A percentile compares a stretch with the other conserved stretches of the same genome.
These are phyloP conservation scores for Philaethria dido DNA, from an alignment of 2,888 invertebrate genomes.

Conservation along the genomic window DNA sequence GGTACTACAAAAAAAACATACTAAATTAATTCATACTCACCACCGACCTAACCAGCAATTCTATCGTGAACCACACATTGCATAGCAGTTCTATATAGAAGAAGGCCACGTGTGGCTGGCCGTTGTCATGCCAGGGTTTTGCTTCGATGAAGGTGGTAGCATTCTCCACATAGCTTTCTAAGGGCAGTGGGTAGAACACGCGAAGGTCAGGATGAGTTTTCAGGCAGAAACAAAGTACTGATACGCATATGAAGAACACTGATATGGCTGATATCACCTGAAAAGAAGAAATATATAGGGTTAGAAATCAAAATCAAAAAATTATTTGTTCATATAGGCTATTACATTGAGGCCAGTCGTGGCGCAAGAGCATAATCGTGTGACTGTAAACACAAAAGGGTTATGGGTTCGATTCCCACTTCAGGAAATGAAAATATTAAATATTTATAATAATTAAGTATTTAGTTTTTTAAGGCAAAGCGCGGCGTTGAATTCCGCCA, in stretches of 20 bases:
- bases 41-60: slow-evolving; percentile 93
- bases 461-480: too few species aligned
- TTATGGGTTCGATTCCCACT: too few species aligned
- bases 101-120: slow-evolving; percentile 89
- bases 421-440: too few species aligned
- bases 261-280: slow-evolving; percentile 96
- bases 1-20: not conserved
- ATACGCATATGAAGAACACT: slow-evolving; percentile 98
- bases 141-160: slow-evolving; percentile 50
- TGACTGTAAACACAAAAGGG: too few species aligned
- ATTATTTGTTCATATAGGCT: too few species aligned
- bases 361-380: too few species aligned
- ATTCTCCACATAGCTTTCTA: slow-evolving; percentile 46
- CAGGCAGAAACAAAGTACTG: slow-evolving; percentile 97
- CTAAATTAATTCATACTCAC: slow-evolving; percentile 82
- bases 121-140: slow-evolving; percentile 78
- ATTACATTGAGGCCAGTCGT: too few species aligned
- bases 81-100: slow-evolving; percentile 96
- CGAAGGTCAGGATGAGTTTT: slow-evolving; percentile 96
- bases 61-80: slow-evolving; percentile 98
- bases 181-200: slow-evolving; percentile 74
- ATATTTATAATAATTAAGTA: too few species aligned
- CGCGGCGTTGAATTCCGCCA: too few species aligned
- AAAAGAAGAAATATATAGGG: slow-evolving; percentile 17
- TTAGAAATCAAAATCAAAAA: too few species aligned